phyloP scores from a whole-genome alignment of 2,797 vertebrate species.

The Vespertilio murinus region DNA sequence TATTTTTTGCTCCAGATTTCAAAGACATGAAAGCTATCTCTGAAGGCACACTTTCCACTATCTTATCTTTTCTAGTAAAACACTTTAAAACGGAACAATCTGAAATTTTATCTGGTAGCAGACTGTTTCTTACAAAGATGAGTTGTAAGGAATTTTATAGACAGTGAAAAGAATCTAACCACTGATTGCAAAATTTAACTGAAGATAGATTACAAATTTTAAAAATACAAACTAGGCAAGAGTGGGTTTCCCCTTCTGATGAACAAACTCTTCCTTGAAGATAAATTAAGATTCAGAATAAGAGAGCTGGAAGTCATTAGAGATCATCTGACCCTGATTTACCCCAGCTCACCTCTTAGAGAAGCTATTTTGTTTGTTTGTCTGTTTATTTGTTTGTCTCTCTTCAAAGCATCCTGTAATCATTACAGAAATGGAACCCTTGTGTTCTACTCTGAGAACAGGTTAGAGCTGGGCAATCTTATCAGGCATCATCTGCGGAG shows the following conservation, averaged over 20 bases:
- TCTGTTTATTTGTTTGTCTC: background rate
- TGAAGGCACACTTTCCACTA: constrained; percentile 2
- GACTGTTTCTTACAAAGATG: constrained; percentile 15
- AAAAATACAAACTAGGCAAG: background rate
- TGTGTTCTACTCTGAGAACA: background rate
- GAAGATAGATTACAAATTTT: background rate
- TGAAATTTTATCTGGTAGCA: constrained; percentile 2
- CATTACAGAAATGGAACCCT: background rate
- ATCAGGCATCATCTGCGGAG: background rate
- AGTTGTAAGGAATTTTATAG: constrained; percentile 8
- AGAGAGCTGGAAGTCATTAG: background rate
- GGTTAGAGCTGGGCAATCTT: background rate
- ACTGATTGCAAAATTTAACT: constrained; percentile 42
- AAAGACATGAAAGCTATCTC: constrained; percentile 36
- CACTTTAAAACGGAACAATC: constrained; percentile 37
- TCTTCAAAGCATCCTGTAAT: background rate
- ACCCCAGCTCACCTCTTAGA: background rate
- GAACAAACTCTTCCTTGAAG: background rate
- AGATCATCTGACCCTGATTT: background rate
- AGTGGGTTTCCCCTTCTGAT: background rate
- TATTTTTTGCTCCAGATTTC: background rate
- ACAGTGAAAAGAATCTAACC: background rate
- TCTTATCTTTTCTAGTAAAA: constrained; percentile 36
- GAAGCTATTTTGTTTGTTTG: background rate
- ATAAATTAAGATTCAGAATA: background rate